phyloP scores from a whole-genome alignment of 2,113 vertebrate species.

The Collichthys lucidus region DNA sequence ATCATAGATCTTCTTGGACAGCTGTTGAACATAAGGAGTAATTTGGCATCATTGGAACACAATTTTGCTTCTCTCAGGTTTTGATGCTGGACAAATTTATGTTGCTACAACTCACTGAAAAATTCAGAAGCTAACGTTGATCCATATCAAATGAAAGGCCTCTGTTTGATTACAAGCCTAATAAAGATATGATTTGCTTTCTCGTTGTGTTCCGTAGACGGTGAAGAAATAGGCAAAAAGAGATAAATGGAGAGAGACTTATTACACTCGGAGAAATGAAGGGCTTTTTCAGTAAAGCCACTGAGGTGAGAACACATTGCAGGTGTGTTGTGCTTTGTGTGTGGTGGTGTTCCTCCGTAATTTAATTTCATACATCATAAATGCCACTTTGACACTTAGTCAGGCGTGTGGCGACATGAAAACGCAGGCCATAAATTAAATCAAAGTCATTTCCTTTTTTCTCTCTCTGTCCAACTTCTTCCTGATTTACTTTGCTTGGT shows the following conservation, averaged over 20 bases:
- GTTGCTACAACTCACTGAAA: conserved; percentile 1
- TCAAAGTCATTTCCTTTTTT: conserved; percentile 74
- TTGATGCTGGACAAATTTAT: conserved; percentile 8
- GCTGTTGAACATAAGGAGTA: conserved; percentile 10
- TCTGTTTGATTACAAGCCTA: conserved; percentile 39
- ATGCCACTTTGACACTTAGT: conserved; percentile 80
- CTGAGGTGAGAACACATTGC: conserved; percentile 62
- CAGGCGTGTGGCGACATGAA: conserved; percentile 72
- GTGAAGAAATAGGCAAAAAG: conserved; percentile 34
- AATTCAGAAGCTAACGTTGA: conserved; percentile 38
- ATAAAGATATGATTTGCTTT: conserved; percentile 53
- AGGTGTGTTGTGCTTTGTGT: conserved; percentile 76
- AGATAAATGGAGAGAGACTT: conserved; percentile 51
- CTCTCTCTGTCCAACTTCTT: conserved; percentile 71
- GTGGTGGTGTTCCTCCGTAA: conserved; percentile 75
- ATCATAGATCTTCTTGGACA: conserved; percentile 5
- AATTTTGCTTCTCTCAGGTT: conserved; percentile 4
- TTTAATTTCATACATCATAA: conserved; percentile 87
- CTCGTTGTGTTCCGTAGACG: conserved; percentile 31
- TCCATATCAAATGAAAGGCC: conserved; percentile 28
- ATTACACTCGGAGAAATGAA: conserved; percentile 48
- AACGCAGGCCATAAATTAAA: conserved; percentile 81
- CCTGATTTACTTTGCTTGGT: conserved; percentile 74
- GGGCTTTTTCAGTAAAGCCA: conserved; percentile 56
- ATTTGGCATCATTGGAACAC: conserved; percentile 18